Evolutionary conservation across 1,140 invertebrate species (phyloP).

Genomic region (Heliconius melpomene): DNA sequence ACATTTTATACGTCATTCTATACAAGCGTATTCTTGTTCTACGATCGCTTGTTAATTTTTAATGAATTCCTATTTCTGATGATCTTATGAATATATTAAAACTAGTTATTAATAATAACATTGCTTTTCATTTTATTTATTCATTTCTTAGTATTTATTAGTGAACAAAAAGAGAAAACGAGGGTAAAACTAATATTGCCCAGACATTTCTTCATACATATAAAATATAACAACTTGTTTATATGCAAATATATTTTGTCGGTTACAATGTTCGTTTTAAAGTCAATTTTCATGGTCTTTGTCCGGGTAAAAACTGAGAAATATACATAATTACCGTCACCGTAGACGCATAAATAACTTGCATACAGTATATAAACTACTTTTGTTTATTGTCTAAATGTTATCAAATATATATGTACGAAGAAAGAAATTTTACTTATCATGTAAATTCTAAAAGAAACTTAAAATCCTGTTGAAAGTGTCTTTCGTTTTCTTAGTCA

Average conservation of each 20-base stretch:
- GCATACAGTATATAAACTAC: neutral
- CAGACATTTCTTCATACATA: slow-evolving; percentile 37
- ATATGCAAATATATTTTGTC: slow-evolving; percentile 61
- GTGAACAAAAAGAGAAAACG: slow-evolving; percentile 34
- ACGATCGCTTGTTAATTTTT: neutral
- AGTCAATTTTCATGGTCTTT: slow-evolving; percentile 62
- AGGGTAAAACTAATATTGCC: slow-evolving; percentile 34
- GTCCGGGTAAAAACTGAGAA: slow-evolving; percentile 42
- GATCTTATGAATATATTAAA: slow-evolving; percentile 5
- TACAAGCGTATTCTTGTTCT: no score
- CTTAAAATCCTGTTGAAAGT: slow-evolving; percentile 77
- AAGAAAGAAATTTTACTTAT: slow-evolving; percentile 33
- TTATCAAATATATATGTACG: no score
- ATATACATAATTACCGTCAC: slow-evolving; percentile 21
- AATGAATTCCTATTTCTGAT: neutral
- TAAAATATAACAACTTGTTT: slow-evolving; percentile 46
- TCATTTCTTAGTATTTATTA: neutral
- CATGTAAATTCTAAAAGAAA: slow-evolving; percentile 50
- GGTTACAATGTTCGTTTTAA: slow-evolving; percentile 52
- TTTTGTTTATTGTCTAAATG: neutral
- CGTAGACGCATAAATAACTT: neutral
- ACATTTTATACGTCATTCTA: no score
- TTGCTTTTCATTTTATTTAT: neutral
- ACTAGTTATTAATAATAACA: neutral
- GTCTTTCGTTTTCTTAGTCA: slow-evolving; percentile 49